phyloP scores from a whole-genome alignment of 2,797 vertebrate species.

The Naso thynnoides region DNA sequence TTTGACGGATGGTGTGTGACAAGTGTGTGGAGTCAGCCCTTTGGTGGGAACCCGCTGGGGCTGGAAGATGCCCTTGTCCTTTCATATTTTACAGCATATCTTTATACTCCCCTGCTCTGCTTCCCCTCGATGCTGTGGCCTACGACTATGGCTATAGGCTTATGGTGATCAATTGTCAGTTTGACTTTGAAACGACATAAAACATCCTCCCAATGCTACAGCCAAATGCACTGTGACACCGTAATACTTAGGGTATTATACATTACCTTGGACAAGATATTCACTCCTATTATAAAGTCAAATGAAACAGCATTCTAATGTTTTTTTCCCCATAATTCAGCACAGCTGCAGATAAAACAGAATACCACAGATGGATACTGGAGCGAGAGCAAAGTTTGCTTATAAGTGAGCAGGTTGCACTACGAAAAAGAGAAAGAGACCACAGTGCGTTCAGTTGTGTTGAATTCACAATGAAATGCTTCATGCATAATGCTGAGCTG shows the following conservation, averaged over 20 bases:
- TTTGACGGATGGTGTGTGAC: slow-evolving; percentile 80
- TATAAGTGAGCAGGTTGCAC: slow-evolving; percentile 13
- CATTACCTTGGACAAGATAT: slow-evolving; percentile 21
- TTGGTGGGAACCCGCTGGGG: slow-evolving; percentile 75
- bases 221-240: slow-evolving; percentile 18
- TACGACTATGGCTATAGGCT: slow-evolving; percentile 42
- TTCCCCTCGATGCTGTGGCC: slow-evolving; percentile 43
- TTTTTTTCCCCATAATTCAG: slow-evolving; percentile 34
- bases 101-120: slow-evolving; percentile 55
- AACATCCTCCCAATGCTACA: slow-evolving; percentile 43
- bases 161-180: slow-evolving; percentile 66
- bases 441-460: slow-evolving; percentile 31
- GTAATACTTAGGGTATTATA: slow-evolving; percentile 16
- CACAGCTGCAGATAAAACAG: slow-evolving; percentile 19
- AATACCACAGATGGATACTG: not conserved
- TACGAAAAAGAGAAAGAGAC: slow-evolving; percentile 21
- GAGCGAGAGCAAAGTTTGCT: slow-evolving; percentile 14
- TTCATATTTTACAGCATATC: slow-evolving; percentile 73
- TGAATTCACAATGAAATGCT: slow-evolving; percentile 46
- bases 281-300: slow-evolving; percentile 23
- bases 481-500: slow-evolving; percentile 52
- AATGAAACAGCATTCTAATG: slow-evolving; percentile 23
- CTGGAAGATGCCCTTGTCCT: slow-evolving; percentile 78
- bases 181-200: slow-evolving; percentile 77
- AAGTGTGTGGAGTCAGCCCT: slow-evolving; percentile 82